A percentile compares a stretch with the other conserved stretches of the same genome.
Evolutionary conservation across 2,888 invertebrate genomes (phyloP).

Genomic region (Poecilobothrus nobilitatus): DNA sequence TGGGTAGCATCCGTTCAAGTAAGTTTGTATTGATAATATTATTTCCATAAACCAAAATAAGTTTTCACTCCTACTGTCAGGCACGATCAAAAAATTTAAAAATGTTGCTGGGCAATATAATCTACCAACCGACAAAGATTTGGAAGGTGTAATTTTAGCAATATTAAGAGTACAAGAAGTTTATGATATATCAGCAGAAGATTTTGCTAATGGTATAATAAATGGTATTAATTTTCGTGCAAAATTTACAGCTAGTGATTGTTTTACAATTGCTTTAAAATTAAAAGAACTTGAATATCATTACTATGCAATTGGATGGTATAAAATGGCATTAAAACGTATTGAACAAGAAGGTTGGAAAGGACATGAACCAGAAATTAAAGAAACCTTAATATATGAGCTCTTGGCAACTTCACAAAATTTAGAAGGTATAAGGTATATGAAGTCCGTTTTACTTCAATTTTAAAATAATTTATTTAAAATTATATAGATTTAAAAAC

Average conservation of each 20-base stretch:
- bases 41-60: no score
- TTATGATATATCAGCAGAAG: background rate
- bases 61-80: background rate
- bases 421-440: no score
- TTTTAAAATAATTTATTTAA: no score
- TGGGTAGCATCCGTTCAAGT: background rate
- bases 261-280: background rate
- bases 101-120: no score
- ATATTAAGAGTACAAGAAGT: slow-evolving; percentile 52
- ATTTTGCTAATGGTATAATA: background rate
- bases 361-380: no score
- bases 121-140: slow-evolving; percentile 71
- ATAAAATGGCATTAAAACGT: background rate
- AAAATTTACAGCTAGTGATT: no score
- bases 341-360: no score
- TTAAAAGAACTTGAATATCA: background rate
- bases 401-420: background rate
- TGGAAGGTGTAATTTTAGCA: slow-evolving; percentile 85
- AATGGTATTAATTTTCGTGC: background rate
- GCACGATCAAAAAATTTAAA: no score
- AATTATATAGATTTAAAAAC: no score
- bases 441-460: no score
- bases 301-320: background rate
- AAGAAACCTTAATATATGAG: background rate
- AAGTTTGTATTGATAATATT: background rate